phyloP scores from a whole-genome alignment of 2,888 invertebrate genomes.

The Xestia rhomboidea region DNA sequence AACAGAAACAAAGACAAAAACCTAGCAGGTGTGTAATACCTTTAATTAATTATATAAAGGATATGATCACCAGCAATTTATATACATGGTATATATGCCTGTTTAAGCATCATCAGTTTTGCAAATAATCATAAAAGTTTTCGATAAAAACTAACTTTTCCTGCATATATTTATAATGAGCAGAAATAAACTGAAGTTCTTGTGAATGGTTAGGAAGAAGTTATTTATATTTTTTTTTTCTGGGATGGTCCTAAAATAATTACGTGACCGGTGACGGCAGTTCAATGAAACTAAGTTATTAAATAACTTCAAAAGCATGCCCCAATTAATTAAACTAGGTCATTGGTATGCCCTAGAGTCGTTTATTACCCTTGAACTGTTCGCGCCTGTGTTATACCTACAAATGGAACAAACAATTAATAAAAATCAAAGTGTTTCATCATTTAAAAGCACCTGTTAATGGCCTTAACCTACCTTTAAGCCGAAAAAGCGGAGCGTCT shows the following conservation, averaged over 20 bases:
- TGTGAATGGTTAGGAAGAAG: neutral
- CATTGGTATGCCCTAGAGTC: neutral
- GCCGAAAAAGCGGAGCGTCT: neutral
- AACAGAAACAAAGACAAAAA: neutral
- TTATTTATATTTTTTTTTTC: neutral
- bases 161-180: neutral
- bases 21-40: neutral
- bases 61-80: neutral
- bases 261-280: neutral
- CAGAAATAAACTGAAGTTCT: slow-evolving; percentile 2
- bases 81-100: neutral
- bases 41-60: neutral
- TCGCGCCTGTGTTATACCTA: neutral
- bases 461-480: slow-evolving; percentile 51
- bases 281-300: slow-evolving; percentile 14
- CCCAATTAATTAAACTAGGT: slow-evolving; percentile 5
- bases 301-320: slow-evolving; percentile 7
- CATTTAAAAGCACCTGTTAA: slow-evolving; percentile 29
- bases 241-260: neutral
- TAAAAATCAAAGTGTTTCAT: slow-evolving; percentile 8
- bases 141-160: neutral
- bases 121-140: slow-evolving; percentile 28
- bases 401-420: neutral
- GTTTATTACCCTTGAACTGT: neutral
- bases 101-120: neutral